Evolutionary conservation across 2,797 vertebrate species (phyloP).

Genomic region (Anisognathus igniventris): DNA sequence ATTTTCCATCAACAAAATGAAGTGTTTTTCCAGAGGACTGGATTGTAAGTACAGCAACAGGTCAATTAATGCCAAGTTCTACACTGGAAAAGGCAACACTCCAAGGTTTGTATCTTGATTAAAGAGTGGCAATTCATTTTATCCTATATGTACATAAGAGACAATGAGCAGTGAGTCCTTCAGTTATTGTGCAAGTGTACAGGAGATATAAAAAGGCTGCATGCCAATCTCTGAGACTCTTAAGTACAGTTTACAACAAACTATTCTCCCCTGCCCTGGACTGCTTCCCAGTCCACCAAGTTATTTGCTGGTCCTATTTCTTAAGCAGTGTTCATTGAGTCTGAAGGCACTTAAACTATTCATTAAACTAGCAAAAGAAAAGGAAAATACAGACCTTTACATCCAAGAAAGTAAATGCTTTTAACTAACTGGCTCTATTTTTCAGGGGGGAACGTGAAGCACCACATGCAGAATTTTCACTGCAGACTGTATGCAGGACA

Average conservation of each 20-base stretch:
- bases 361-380: neutral
- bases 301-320: neutral
- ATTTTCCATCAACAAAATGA: neutral
- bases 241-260: neutral
- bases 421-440: neutral
- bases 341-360: neutral
- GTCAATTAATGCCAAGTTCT: neutral
- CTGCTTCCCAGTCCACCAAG: neutral
- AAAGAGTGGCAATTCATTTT: neutral
- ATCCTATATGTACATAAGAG: rapidly evolving
- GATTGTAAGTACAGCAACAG: neutral
- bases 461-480: neutral
- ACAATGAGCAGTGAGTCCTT: neutral
- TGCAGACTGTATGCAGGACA: neutral
- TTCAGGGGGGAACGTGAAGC: neutral
- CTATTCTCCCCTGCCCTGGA: neutral
- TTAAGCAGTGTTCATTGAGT: neutral
- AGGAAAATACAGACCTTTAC: neutral
- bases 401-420: neutral
- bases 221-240: neutral
- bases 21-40: neutral
- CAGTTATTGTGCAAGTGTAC: neutral
- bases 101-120: neutral
- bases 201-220: neutral
- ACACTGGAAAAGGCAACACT: neutral